Evolutionary conservation across 1,140 invertebrate species (phyloP).

Genomic region (Adelges cooleyi): DNA sequence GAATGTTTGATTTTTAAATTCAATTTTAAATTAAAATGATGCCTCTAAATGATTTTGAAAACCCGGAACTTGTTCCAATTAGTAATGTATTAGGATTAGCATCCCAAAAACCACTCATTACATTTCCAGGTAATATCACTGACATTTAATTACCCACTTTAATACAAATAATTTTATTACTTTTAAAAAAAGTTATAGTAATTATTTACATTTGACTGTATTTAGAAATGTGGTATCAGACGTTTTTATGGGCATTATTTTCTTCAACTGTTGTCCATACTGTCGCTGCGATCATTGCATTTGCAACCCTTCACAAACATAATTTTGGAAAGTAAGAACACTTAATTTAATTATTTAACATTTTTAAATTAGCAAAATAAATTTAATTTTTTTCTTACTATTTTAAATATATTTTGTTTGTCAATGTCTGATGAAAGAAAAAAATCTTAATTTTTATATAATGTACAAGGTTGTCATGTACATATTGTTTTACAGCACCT

Average conservation of each 20-base stretch:
- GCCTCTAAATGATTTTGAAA: constrained; percentile 1
- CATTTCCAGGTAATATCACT: constrained; percentile 14
- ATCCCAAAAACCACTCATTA: constrained; percentile 13
- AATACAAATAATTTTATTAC: background rate
- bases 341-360: too few relatives aligned
- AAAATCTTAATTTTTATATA: too few relatives aligned
- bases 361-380: too few relatives aligned
- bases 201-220: constrained; percentile 39
- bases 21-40: background rate
- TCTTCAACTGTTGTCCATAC: constrained; percentile 86
- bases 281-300: constrained; percentile 78
- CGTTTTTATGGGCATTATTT: constrained; percentile 86
- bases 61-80: constrained; percentile 10
- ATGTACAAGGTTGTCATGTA: too few relatives aligned
- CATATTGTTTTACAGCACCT: too few relatives aligned
- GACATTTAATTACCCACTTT: background rate
- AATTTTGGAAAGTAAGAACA: constrained; percentile 75
- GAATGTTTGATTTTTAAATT: too few relatives aligned
- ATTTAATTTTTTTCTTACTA: too few relatives aligned
- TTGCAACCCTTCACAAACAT: constrained; percentile 79
- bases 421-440: too few relatives aligned
- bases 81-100: constrained; percentile 17
- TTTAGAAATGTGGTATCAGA: constrained; percentile 90
- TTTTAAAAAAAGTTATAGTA: background rate
- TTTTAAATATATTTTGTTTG: too few relatives aligned